These are phyloP conservation scores for Podarcis cretensis DNA, from an alignment of 2,113 vertebrate species.

Conservation along the genomic window DNA sequence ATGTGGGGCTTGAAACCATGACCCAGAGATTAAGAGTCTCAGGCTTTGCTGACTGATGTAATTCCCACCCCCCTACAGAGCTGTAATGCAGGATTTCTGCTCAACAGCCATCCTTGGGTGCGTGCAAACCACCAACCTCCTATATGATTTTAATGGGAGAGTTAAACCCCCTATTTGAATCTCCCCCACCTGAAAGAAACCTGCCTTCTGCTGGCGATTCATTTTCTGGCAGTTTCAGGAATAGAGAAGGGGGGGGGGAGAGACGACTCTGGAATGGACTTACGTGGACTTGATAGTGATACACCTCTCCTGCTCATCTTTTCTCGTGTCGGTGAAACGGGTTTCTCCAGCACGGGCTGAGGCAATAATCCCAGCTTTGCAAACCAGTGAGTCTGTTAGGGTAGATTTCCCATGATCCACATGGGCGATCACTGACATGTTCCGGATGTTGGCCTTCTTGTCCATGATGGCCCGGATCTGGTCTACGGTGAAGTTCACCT, in stretches of 20 bases:
- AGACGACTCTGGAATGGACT: constrained; percentile 53
- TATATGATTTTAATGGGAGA: no score
- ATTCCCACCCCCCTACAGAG: no score
- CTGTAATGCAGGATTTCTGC: no score
- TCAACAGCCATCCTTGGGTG: no score
- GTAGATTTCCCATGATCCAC: constrained; percentile 98
- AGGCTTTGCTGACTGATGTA: no score
- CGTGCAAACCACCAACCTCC: no score
- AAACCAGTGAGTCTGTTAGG: constrained; percentile 93
- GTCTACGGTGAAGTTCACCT: constrained; percentile 98
- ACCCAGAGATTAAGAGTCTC: no score
- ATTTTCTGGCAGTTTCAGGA: neutral
- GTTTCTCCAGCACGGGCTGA: constrained; percentile 92
- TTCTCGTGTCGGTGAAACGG: constrained; percentile 93
- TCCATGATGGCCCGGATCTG: constrained; percentile 99
- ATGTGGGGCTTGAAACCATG: no score
- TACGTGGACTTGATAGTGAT: constrained; percentile 99
- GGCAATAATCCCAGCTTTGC: constrained; percentile 97
- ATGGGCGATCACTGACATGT: constrained; percentile 98
- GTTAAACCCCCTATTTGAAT: no score
- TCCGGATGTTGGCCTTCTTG: constrained; percentile 98
- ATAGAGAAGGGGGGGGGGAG: fast-evolving
- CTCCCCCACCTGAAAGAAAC: no score
- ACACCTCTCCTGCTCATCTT: constrained; percentile 96
- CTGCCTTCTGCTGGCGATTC: neutral